Base-by-base conservation (phyloP, 2,113 vertebrate species). In the Dicerorhinus sumatrensis region DNA sequence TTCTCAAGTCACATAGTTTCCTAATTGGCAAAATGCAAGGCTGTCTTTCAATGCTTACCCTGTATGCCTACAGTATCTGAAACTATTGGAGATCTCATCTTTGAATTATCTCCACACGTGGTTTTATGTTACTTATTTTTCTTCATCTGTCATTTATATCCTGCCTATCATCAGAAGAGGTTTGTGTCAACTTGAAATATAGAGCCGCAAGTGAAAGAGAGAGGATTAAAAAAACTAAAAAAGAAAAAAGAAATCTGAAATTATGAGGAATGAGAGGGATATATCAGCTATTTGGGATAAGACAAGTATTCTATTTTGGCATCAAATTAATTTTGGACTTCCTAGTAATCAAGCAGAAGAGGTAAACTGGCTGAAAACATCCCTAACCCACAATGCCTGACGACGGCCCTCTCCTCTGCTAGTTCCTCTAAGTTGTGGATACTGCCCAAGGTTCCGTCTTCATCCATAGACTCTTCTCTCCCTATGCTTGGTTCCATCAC, bases 111-210 rank as follows among this genome's bases (percentile, higher is more conserved):
- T 79, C 33, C 7, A 88, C 14, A 54, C 10, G 60, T 65, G 51
- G 3, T 89, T 89, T 93, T 70, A 6, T 72, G 42, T 23, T 70
- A 70, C 7, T 63, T 63, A 23, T 36, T 94, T 95, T 86, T 65
- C 39, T 88, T 67, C 17, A 16, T 62, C 14, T 42, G 3, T 75
- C 63, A 90, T 54, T 88, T 91, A 87, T 67, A 82, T 86, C 10
- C 39, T 77, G 17, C 33, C 5, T 93, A 46, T 92, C 36, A n/a
- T 54, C 77, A 72, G 20, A 56, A 89, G 91, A 94, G 18, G 16
- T n/a, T 95, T 91, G 7, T 21, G 48, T 88, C 13, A 75, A 81
- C 31, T 88, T 95, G 42, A 81, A 87, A 85, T 62, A 72, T 42
- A 92, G 31, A 89, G 54, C 7, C 70, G 42, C 31, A 95, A 48